Conservation (phyloP, 2,113 vertebrate genomes). For the Columbina picui region DNA sequence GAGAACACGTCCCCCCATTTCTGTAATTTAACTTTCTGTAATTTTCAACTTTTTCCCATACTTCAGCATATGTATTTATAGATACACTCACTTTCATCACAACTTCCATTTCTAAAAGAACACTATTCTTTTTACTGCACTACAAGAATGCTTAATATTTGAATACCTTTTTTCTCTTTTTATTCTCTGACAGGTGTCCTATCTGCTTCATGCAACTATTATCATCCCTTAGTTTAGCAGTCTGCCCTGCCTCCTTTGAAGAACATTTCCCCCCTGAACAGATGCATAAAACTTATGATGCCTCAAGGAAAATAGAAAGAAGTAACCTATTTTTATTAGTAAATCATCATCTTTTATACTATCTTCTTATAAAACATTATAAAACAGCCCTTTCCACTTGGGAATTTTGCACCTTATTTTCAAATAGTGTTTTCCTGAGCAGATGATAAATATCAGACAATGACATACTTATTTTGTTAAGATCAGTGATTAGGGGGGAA, state of each 20-base stretch:
- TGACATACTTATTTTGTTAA: not conserved
- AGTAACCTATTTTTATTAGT: not conserved
- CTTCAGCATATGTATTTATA: not conserved
- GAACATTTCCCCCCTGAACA: not conserved
- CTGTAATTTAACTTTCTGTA: not conserved
- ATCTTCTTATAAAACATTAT: not conserved
- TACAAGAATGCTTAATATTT: not conserved
- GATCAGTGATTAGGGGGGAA: not conserved
- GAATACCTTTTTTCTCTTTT: not conserved
- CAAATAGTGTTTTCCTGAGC: not conserved
- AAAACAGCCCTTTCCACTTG: not conserved
- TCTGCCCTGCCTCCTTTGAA: not conserved
- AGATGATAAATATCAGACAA: not conserved
- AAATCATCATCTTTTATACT: not conserved
- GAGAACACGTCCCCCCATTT: not conserved
- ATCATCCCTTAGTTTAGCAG: not conserved
- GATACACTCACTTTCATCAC: not conserved
- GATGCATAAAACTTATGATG: not conserved
- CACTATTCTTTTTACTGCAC: not conserved
- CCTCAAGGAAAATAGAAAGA: not conserved
- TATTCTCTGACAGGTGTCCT: not conserved
- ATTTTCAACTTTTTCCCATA: not conserved
- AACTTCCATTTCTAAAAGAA: not conserved
- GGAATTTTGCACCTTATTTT: not conserved
- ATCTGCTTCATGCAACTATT: not conserved